Conservation (phyloP, 2,113 vertebrate genomes). For the Lathamus discolor region DNA sequence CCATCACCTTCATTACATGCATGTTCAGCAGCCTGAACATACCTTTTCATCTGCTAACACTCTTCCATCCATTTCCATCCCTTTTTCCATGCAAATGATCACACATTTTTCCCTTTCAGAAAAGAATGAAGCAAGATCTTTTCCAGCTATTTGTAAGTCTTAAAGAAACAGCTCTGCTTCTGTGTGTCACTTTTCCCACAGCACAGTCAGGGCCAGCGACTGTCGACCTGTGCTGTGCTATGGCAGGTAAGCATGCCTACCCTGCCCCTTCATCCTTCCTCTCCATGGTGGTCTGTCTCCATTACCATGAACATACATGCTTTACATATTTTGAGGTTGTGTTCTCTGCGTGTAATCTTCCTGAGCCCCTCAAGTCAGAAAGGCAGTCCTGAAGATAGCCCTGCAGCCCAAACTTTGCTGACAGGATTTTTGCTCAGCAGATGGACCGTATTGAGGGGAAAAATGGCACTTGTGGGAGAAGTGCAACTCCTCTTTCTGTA, state of each 20-base stretch:
- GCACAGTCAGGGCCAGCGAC: rapidly evolving
- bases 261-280: neutral
- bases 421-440: neutral
- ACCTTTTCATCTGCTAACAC: neutral
- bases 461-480: neutral
- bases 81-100: neutral
- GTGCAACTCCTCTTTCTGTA: neutral
- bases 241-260: neutral
- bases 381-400: neutral
- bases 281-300: neutral
- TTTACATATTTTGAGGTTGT: neutral
- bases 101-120: neutral
- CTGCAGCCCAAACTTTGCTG: rapidly evolving
- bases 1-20: neutral
- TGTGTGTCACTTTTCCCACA: neutral
- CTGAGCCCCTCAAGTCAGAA: neutral
- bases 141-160: neutral
- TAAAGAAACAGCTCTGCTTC: neutral
- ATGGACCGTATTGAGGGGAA: neutral
- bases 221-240: neutral
- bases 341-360: neutral
- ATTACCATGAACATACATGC: neutral
- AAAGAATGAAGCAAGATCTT: neutral
- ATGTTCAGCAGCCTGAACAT: neutral
- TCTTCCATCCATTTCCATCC: neutral